phyloP scores from a whole-genome alignment of 2,888 invertebrate species.

The Cremastinae sp. region DNA sequence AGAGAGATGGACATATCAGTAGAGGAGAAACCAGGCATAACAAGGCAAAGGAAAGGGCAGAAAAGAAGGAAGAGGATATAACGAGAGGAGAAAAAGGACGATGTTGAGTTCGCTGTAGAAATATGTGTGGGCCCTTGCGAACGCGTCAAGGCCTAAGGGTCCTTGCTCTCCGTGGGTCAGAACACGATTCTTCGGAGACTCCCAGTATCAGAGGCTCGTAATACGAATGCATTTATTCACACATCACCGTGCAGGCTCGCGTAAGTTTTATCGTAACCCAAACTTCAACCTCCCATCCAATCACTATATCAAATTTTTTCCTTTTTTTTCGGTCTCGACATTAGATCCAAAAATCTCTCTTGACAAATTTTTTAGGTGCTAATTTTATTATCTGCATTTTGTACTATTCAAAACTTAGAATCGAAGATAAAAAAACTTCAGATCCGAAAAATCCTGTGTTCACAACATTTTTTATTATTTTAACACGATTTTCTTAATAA shows the following conservation, averaged over 20 bases:
- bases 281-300: constrained; percentile 62
- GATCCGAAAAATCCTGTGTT: too few species aligned
- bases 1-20: constrained; percentile 52
- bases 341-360: too few species aligned
- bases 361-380: too few species aligned
- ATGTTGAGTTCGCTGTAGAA: constrained; percentile 60
- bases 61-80: constrained; percentile 51
- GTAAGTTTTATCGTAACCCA: constrained; percentile 19
- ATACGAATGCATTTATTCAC: constrained; percentile 59
- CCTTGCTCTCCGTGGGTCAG: constrained; percentile 76
- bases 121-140: constrained; percentile 58
- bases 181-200: constrained; percentile 49
- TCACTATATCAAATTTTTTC: constrained; percentile 20
- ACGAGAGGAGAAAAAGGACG: constrained; percentile 59
- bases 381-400: too few species aligned
- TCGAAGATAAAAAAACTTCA: too few species aligned
- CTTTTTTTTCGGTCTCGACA: too few species aligned
- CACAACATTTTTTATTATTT: too few species aligned
- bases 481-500: too few species aligned
- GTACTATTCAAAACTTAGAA: too few species aligned
- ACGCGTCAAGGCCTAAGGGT: constrained; percentile 78
- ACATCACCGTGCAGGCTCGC: constrained; percentile 2
- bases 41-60: constrained; percentile 45
- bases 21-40: constrained; percentile 45
- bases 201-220: constrained; percentile 68